Conservation (phyloP, 2,888 invertebrate genomes). For the Trachelus stipa region DNA sequence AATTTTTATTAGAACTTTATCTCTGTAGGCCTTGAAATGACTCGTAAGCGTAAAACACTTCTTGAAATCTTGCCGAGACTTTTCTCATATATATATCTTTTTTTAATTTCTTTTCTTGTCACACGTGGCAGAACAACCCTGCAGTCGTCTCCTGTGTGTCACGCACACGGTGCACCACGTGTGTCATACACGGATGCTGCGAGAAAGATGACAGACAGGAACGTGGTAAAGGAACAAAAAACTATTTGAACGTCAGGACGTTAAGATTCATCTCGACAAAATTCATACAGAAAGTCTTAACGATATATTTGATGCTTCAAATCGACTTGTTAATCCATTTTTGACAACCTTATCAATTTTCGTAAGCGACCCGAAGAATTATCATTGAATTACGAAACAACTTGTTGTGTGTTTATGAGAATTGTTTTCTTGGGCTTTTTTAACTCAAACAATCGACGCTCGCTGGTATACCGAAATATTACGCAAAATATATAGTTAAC, state of each 20-base stretch:
- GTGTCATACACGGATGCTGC: neutral
- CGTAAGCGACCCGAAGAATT: neutral
- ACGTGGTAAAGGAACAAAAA: neutral
- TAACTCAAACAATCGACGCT: neutral
- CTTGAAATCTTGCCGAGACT: neutral
- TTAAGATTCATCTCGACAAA: neutral
- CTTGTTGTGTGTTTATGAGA: neutral
- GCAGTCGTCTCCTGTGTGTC: neutral
- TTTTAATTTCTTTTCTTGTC: neutral
- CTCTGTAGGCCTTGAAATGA: neutral
- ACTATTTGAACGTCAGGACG: neutral
- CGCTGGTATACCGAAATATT: neutral
- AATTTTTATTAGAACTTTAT: neutral
- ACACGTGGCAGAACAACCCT: neutral
- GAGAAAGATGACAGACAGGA: neutral
- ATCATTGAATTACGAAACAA: neutral
- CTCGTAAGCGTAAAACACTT: neutral
- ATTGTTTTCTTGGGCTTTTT: neutral
- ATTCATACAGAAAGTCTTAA: neutral
- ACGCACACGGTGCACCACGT: neutral
- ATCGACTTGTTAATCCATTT: neutral
- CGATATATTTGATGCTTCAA: neutral
- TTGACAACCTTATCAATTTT: neutral
- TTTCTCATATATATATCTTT: neutral
- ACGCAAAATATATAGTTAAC: neutral